These are phyloP conservation scores for Zootermopsis nevadensis DNA, from an alignment of 2,888 invertebrate species.

Conservation along the genomic window DNA sequence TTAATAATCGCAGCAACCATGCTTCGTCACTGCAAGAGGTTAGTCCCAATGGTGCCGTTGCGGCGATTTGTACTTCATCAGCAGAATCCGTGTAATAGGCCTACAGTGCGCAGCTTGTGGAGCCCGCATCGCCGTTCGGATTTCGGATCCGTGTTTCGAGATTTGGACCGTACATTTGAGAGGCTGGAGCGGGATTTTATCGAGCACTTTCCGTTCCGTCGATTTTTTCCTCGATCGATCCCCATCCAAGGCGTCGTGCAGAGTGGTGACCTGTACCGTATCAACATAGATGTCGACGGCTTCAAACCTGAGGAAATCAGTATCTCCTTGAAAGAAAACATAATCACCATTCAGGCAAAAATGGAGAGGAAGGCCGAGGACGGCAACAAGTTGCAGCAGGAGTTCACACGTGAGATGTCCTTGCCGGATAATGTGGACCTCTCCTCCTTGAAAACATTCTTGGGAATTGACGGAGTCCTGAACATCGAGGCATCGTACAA, in stretches of 20 bases:
- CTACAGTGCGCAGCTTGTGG: constrained; percentile 11
- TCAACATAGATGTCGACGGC: constrained; percentile 55
- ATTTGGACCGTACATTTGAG: constrained; percentile 54
- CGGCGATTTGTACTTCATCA: not conserved
- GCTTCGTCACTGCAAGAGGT: not conserved
- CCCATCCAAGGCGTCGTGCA: constrained; percentile 49
- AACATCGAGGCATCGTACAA: constrained; percentile 56
- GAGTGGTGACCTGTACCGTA: constrained; percentile 50
- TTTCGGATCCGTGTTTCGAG: constrained; percentile 52
- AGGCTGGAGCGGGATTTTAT: constrained; percentile 52
- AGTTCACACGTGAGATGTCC: constrained; percentile 55
- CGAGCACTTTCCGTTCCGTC: constrained; percentile 44
- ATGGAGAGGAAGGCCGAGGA: constrained; percentile 55
- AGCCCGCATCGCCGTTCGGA: constrained; percentile 23
- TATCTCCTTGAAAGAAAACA: constrained; percentile 54
- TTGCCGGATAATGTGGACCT: constrained; percentile 56
- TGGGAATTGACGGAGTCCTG: constrained; percentile 55
- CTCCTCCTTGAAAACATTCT: constrained; percentile 55
- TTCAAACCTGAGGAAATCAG: constrained; percentile 57
- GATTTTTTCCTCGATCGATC: constrained; percentile 45
- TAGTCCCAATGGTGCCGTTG: not conserved
- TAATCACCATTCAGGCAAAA: constrained; percentile 55
- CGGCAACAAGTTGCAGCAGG: constrained; percentile 56
- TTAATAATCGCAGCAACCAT: not conserved
- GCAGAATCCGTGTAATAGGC: not conserved